Conservation (phyloP, 2,113 vertebrate species). For the Crotalus viridis region DNA sequence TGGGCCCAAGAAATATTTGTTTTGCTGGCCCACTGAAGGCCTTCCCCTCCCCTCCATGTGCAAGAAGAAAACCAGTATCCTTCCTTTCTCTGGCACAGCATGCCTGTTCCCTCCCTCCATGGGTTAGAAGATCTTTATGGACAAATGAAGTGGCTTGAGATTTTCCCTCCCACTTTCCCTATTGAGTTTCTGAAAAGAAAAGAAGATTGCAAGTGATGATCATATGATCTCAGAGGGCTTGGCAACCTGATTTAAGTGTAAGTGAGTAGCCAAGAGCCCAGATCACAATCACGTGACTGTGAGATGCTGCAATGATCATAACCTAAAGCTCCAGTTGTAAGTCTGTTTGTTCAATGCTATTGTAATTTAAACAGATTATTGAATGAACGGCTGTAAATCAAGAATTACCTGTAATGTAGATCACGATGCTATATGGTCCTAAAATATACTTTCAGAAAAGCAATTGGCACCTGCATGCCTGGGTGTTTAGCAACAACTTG, state of each 20-base stretch:
- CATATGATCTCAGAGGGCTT: neutral
- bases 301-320: neutral
- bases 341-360: neutral
- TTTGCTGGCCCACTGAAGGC: no score
- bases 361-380: neutral
- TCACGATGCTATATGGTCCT: neutral
- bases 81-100: neutral
- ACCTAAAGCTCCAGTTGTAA: neutral
- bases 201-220: neutral
- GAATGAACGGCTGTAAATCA: neutral
- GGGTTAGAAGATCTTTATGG: no score
- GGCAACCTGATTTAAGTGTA: neutral
- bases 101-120: neutral
- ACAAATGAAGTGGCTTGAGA: neutral
- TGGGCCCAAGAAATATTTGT: no score
- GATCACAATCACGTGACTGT: neutral
- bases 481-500: neutral
- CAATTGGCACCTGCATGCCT: neutral
- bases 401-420: neutral
- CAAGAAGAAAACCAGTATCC: neutral
- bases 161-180: neutral
- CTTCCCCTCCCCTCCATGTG: neutral
- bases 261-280: neutral
- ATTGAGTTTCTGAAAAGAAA: neutral
- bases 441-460: neutral